Percentiles rank a stretch among this genome's conserved stretches.
Evolutionary conservation across 2,797 vertebrate species (phyloP).

Genomic region (Coracias cyanogaster): DNA sequence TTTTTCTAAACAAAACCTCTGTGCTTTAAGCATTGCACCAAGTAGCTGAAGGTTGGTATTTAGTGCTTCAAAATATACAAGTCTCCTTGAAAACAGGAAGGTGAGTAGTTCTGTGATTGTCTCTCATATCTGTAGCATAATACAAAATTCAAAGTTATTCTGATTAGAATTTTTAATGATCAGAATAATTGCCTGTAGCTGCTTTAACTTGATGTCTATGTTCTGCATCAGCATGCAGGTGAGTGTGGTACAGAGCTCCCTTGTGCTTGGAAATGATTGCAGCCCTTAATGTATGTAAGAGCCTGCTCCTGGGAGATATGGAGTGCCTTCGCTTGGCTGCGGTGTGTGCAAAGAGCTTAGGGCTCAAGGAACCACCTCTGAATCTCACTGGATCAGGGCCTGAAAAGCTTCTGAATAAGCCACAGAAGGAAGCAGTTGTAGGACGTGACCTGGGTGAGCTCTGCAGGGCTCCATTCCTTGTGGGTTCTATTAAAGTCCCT

Average conservation of each 20-base stretch:
- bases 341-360: not conserved
- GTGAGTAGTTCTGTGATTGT: constrained; percentile 53
- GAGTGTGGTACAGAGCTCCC: not conserved
- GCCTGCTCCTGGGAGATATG: not conserved
- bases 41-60: not conserved
- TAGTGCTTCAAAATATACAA: not conserved
- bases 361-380: not conserved
- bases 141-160: constrained; percentile 55
- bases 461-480: not conserved
- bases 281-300: not conserved
- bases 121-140: not conserved
- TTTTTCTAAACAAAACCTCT: not conserved
- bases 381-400: not conserved
- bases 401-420: not conserved
- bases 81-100: constrained; percentile 61
- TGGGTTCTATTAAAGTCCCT: not conserved
- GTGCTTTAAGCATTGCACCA: not conserved
- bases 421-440: not conserved
- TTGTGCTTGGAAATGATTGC: constrained; percentile 31
- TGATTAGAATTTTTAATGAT: constrained; percentile 59
- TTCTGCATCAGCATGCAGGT: constrained; percentile 49
- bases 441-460: not conserved
- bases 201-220: not conserved
- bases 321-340: not conserved
- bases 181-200: constrained; percentile 59